Evolutionary conservation across 2,888 invertebrate genomes (phyloP).

Genomic region (Pachydiplax longipennis): DNA sequence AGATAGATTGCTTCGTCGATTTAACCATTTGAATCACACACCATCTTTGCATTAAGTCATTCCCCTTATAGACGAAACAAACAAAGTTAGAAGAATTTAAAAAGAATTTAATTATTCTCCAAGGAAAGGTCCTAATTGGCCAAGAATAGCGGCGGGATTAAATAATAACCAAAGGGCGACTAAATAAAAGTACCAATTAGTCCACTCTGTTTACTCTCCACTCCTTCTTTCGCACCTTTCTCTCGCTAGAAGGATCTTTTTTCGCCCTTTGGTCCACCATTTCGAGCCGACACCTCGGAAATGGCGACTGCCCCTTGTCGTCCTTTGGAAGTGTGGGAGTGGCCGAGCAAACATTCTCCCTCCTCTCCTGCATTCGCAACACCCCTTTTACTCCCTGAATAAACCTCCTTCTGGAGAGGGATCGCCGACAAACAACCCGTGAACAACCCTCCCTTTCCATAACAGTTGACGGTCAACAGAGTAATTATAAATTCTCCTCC

Average conservation of each 20-base stretch:
- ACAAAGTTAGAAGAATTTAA: too few relatives aligned
- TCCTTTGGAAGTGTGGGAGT: background rate
- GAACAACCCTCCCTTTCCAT: background rate
- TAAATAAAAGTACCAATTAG: background rate
- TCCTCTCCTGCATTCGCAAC: background rate
- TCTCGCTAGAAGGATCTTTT: background rate
- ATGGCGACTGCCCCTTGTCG: slow-evolving; percentile 15
- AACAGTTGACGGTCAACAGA: slow-evolving; percentile 30
- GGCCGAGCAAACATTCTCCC: slow-evolving; percentile 4
- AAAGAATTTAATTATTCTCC: background rate
- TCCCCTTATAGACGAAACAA: too few relatives aligned
- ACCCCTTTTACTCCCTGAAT: background rate
- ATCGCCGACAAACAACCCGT: background rate
- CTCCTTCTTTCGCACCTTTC: background rate
- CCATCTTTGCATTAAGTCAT: too few relatives aligned
- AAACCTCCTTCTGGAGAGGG: background rate
- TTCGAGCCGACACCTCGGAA: slow-evolving; percentile 20
- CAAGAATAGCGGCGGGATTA: background rate
- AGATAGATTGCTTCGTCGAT: too few relatives aligned
- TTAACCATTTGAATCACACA: too few relatives aligned
- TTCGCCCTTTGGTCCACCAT: slow-evolving; percentile 14
- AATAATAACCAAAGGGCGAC: background rate
- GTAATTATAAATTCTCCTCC: slow-evolving; percentile 28
- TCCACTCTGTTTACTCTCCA: background rate
- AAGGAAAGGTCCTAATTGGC: background rate